These are phyloP conservation scores for Eristalis tenax DNA, from an alignment of 2,888 invertebrate genomes.

Conservation along the genomic window DNA sequence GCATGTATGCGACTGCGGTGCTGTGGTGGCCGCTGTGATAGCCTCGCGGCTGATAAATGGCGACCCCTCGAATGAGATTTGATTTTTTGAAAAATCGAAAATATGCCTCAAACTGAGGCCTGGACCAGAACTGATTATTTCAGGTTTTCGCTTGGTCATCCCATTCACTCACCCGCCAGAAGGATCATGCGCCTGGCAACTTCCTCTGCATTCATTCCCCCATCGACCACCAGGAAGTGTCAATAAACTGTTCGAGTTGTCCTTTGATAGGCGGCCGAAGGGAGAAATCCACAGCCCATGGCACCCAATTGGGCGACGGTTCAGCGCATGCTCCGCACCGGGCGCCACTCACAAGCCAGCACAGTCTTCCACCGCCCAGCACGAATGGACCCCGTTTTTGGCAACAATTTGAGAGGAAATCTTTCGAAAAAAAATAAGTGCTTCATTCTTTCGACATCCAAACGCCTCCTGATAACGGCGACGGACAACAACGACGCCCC, in stretches of 20 bases:
- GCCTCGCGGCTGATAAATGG: conserved; percentile 17
- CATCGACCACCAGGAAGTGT: not conserved
- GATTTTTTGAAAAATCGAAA: not conserved
- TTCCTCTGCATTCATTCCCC: not conserved
- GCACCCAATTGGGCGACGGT: conserved; percentile 24
- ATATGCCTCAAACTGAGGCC: not conserved
- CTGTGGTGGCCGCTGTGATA: conserved; percentile 14
- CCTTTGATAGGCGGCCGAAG: conserved; percentile 31
- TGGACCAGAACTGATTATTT: conserved; percentile 13
- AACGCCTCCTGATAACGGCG: conserved; percentile 31
- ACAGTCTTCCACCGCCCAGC: not conserved
- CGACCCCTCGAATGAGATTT: conserved; percentile 15
- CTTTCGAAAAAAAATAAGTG: not conserved
- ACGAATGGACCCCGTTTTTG: conserved; percentile 36
- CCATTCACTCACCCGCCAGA: not conserved
- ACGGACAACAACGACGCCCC: conserved; percentile 27
- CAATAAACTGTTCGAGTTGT: conserved; percentile 31
- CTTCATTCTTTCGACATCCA: conserved; percentile 6
- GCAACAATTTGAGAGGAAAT: conserved; percentile 19
- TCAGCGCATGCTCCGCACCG: conserved; percentile 49
- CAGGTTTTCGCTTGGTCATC: conserved; percentile 20
- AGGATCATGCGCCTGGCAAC: conserved; percentile 37
- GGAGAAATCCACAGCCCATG: conserved; percentile 18
- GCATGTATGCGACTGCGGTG: not conserved
- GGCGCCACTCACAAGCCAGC: conserved; percentile 25